These are phyloP conservation scores for Andricus quercusramuli DNA, from an alignment of 2,888 invertebrate genomes.

Conservation along the genomic window DNA sequence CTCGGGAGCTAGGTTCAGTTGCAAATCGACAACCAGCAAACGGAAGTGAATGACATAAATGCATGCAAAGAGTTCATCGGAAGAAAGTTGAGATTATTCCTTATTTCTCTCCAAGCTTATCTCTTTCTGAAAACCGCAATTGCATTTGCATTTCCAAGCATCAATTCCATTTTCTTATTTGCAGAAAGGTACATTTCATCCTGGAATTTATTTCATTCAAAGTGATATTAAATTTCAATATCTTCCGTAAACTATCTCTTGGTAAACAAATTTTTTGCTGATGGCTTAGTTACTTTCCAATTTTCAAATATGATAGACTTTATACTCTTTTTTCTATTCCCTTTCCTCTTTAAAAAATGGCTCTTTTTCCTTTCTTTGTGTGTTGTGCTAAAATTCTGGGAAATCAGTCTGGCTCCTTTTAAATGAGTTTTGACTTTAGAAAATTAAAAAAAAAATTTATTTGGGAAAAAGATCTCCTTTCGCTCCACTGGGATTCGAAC, in stretches of 20 bases:
- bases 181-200: neutral
- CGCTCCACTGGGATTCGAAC: too few relatives aligned
- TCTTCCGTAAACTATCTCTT: neutral
- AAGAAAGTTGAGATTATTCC: conserved; percentile 29
- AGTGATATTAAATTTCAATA: neutral
- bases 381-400: too few relatives aligned
- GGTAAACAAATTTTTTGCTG: neutral
- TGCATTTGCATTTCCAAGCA: neutral
- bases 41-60: conserved; percentile 28
- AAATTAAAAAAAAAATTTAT: too few relatives aligned
- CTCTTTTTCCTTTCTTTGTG: too few relatives aligned
- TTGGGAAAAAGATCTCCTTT: too few relatives aligned
- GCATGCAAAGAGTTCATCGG: neutral
- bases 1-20: neutral
- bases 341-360: too few relatives aligned
- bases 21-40: conserved; percentile 24
- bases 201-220: neutral
- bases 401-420: too few relatives aligned
- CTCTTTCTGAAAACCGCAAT: neutral
- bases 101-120: neutral
- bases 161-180: conserved; percentile 8
- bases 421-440: too few relatives aligned
- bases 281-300: too few relatives aligned
- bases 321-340: too few relatives aligned
- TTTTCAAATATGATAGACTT: too few relatives aligned